Evolutionary conservation across 2,888 invertebrate species (phyloP), one percentile per base, ranked within the genome.

Genomic region (Argyra leucocephala): DNA sequence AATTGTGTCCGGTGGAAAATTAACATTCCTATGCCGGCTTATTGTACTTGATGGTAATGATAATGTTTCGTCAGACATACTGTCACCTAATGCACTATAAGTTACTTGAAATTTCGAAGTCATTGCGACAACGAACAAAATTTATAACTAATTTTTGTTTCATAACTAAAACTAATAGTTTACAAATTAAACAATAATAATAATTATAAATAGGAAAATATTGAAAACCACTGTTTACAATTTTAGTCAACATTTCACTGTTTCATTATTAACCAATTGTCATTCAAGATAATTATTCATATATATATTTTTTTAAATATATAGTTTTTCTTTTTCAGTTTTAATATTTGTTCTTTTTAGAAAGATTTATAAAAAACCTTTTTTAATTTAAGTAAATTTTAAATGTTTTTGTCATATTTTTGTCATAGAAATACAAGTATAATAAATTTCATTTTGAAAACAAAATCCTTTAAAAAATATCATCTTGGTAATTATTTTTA

Each of bases 31-130:
- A 7, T 70, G 71, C 23, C 73, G 73, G 21, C 75, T 48, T 48
- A 18, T 48, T 74, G 64, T 75, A 73, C 68, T 75, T 67, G 77
- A 77, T 66, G 75, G 76, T 71, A 76, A 70, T 70, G 80, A 79
- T 72, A 76, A 73, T 67, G 77, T 76, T 73, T 79, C 80, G 75
- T 80, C 80, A 68, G 80, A 79, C 79, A 80, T 80, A 48, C 48
- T 48, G 18, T 48, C n/a, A 71, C 75, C 78, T 73, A 80, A 73
- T 68, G 80, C 79, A 72, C 78, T 79, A 68, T 80, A 80, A 71
- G 75, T 80, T 61, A 79, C 80, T 73, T 78, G 74, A 71, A 77
- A 78, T 70, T 76, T 78, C 61, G 77, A 73, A 74, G 75, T 80
- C 80, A 80, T 80, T 71, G 72, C 73, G 71, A 76, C 82, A 48